These are phyloP conservation scores for Sphyrna mokarran DNA, from an alignment of 2,113 vertebrate genomes.

Conservation along the genomic window DNA sequence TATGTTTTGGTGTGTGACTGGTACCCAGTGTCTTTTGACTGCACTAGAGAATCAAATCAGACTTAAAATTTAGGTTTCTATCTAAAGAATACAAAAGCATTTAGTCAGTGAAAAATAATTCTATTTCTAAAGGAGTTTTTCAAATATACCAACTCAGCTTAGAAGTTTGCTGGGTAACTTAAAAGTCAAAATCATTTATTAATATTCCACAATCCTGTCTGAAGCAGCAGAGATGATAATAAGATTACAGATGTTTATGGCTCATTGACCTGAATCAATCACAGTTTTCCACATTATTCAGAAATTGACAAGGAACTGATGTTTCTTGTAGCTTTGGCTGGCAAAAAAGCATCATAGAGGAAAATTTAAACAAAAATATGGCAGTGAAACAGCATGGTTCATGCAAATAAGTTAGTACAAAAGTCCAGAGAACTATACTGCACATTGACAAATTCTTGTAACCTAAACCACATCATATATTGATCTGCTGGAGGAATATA, in stretches of 20 bases:
- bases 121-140: background rate
- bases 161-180: background rate
- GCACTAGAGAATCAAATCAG: background rate
- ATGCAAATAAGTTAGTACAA: background rate
- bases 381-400: background rate
- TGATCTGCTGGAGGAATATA: background rate
- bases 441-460: background rate
- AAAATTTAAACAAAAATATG: background rate
- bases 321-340: background rate
- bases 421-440: too few relatives aligned
- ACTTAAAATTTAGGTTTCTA: background rate
- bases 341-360: background rate
- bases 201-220: background rate
- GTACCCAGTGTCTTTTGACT: background rate
- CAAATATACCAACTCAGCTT: background rate
- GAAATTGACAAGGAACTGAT: background rate
- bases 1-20: background rate
- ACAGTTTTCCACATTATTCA: background rate
- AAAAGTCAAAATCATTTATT: background rate
- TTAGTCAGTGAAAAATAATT: background rate
- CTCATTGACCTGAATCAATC: background rate
- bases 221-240: background rate
- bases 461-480: background rate
- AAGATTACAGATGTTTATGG: background rate
- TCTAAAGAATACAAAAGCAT: background rate